Evolutionary conservation across 1,140 invertebrate genomes (phyloP).

Genomic region (Euura lappo): DNA sequence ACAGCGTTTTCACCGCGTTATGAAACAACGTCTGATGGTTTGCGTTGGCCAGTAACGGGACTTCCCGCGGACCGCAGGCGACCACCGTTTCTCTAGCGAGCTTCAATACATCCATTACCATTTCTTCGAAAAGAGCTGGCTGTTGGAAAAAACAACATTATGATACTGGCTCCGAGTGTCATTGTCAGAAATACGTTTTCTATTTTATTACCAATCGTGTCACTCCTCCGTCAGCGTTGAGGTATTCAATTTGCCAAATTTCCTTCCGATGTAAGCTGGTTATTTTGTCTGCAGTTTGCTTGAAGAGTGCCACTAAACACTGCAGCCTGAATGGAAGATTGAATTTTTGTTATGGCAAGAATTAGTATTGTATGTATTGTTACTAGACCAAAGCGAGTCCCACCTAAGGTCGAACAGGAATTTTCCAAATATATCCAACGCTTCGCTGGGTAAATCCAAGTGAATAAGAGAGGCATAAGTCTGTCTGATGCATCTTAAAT

Average conservation of each 20-base stretch:
- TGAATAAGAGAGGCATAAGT: slow-evolving; percentile 73
- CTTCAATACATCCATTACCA: slow-evolving; percentile 83
- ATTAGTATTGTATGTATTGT: slow-evolving; percentile 10
- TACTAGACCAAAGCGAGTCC: background rate
- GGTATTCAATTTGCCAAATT: slow-evolving; percentile 87
- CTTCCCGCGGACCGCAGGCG: slow-evolving; percentile 73
- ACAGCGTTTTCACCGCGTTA: slow-evolving; percentile 73
- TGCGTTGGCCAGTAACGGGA: slow-evolving; percentile 68
- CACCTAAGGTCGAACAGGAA: slow-evolving; percentile 85
- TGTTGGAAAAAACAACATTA: slow-evolving; percentile 56
- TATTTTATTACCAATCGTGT: slow-evolving; percentile 74
- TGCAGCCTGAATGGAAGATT: slow-evolving; percentile 67
- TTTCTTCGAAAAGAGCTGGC: slow-evolving; percentile 85
- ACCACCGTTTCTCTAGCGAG: slow-evolving; percentile 87
- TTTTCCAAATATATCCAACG: slow-evolving; percentile 81
- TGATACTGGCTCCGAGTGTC: too few relatives aligned
- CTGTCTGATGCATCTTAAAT: slow-evolving; percentile 74
- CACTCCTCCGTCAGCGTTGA: slow-evolving; percentile 79
- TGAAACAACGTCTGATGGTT: slow-evolving; percentile 71
- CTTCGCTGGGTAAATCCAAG: slow-evolving; percentile 81
- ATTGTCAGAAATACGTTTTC: slow-evolving; percentile 9
- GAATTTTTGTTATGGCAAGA: background rate
- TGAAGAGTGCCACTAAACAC: slow-evolving; percentile 85
- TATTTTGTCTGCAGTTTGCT: slow-evolving; percentile 82
- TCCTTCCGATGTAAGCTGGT: slow-evolving; percentile 80